Evolutionary conservation across 2,113 vertebrate genomes (phyloP).

Genomic region (Chlamydotis undulata): DNA sequence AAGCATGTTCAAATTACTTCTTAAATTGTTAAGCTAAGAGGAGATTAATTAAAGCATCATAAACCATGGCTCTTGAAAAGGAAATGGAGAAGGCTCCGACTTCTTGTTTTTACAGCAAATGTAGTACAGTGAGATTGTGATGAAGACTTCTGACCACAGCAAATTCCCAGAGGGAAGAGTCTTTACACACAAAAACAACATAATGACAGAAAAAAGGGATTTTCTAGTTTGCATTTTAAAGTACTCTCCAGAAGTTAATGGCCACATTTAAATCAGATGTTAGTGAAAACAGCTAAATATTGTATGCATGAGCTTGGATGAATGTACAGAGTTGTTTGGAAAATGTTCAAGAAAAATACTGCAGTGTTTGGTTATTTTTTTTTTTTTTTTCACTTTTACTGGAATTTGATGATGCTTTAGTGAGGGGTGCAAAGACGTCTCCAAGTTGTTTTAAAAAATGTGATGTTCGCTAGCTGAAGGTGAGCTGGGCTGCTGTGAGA

Average conservation of each 20-base stretch:
- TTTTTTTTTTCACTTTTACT: not conserved
- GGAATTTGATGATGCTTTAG: not conserved
- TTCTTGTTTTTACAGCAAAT: slow-evolving; percentile 22
- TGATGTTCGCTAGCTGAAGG: not conserved
- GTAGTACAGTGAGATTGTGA: not conserved
- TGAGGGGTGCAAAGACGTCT: not conserved
- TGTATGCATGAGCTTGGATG: not conserved
- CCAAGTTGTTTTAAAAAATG: not conserved
- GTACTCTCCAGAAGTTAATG: not conserved
- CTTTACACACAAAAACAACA: slow-evolving; percentile 18
- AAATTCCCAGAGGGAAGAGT: slow-evolving; percentile 14
- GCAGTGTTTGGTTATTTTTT: not conserved
- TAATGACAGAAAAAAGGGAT: not conserved
- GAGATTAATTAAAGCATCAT: slow-evolving; percentile 11
- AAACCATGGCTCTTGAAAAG: slow-evolving; percentile 11
- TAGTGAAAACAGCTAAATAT: not conserved
- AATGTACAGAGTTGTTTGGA: not conserved
- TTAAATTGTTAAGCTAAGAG: not conserved
- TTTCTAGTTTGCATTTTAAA: not conserved
- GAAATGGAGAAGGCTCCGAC: not conserved
- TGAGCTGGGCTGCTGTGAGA: not conserved
- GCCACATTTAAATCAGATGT: not conserved
- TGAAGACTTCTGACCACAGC: slow-evolving; percentile 28
- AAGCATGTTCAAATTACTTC: not conserved
- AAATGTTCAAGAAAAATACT: not conserved